phyloP scores from a whole-genome alignment of 2,888 invertebrate genomes.

The Drosophila mettleri region DNA sequence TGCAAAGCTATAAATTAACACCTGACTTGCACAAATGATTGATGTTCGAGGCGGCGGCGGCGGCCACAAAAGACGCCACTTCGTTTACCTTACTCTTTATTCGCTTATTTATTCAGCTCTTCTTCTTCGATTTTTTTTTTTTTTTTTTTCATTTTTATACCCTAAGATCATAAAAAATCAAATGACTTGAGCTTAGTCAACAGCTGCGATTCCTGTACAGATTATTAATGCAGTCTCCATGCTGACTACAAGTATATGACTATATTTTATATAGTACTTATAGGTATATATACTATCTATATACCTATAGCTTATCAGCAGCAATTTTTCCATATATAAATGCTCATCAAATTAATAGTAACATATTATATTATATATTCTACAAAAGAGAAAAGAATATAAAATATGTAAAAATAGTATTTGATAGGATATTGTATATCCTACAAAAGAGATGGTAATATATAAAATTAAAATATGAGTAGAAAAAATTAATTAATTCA shows the following conservation, averaged over 20 bases:
- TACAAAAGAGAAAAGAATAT: no score
- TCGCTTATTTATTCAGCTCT: constrained; percentile 19
- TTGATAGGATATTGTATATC: no score
- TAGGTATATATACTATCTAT: neutral
- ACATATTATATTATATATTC: no score
- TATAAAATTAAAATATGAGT: no score
- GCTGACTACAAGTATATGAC: neutral
- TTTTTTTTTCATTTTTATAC: constrained; percentile 15
- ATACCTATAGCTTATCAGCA: no score
- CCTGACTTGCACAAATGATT: constrained; percentile 76
- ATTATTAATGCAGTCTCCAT: neutral
- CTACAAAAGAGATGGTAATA: no score
- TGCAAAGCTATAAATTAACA: constrained; percentile 83
- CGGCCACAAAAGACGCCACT: constrained; percentile 30
- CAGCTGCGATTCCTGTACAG: neutral
- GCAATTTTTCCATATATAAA: no score
- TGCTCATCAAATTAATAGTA: no score
- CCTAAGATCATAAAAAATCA: constrained; percentile 1
- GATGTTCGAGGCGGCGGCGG: constrained; percentile 50
- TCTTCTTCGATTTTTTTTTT: neutral
- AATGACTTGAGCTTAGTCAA: neutral
- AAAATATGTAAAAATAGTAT: no score
- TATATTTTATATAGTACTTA: neutral
- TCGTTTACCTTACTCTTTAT: constrained; percentile 14
- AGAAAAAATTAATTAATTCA: no score